Conservation (phyloP, 2,113 vertebrate species). For the Dromaius novaehollandiae region DNA sequence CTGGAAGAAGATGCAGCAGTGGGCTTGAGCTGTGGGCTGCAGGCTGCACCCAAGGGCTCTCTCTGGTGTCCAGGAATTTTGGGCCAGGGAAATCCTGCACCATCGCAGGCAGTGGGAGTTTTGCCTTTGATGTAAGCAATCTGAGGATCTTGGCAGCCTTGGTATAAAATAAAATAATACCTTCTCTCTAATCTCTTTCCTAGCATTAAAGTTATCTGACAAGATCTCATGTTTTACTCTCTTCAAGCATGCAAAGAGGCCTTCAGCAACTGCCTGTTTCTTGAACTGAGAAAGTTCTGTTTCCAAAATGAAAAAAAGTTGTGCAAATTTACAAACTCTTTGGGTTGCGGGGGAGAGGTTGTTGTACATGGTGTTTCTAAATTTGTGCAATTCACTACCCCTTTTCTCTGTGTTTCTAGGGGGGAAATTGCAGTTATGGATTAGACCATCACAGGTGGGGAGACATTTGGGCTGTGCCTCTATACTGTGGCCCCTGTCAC, state of each 20-base stretch:
- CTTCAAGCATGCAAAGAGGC: neutral
- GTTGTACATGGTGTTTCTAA: accelerated
- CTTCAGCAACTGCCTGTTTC: neutral
- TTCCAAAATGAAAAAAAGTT: neutral
- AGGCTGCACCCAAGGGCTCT: neutral
- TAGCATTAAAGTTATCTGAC: neutral
- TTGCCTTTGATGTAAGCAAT: neutral
- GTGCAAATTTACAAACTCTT: neutral
- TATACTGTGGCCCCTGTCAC: neutral
- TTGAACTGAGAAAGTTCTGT: neutral
- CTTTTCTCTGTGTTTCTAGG: neutral
- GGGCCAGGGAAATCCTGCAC: accelerated
- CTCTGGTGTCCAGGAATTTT: accelerated
- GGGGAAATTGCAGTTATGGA: neutral
- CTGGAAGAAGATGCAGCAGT: neutral
- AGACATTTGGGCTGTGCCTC: neutral
- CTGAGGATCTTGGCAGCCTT: neutral
- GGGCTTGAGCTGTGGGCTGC: neutral
- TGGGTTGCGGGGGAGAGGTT: neutral
- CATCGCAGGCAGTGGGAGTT: neutral
- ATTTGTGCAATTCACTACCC: neutral
- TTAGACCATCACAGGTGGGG: neutral
- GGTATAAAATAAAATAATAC: neutral
- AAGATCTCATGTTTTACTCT: neutral
- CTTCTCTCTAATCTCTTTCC: neutral